Evolutionary conservation across 1,140 invertebrate species (phyloP).

Genomic region (Charaxes varanes): DNA sequence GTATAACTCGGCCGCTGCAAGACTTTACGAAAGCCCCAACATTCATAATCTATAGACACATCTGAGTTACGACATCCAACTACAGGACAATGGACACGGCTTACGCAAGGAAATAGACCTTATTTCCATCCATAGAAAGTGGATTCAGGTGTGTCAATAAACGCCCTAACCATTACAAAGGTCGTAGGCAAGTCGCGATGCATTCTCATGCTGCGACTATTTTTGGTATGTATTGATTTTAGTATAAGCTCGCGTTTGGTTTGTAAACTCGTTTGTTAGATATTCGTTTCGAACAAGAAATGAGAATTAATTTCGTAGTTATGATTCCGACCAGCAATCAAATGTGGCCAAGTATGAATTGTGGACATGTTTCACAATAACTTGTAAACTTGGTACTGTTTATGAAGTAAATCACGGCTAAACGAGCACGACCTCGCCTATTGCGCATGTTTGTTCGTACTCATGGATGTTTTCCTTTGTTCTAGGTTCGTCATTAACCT

Average conservation of each 20-base stretch:
- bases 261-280: slow-evolving; percentile 22
- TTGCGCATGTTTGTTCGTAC: slow-evolving; percentile 10
- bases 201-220: slow-evolving; percentile 11
- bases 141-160: slow-evolving; percentile 9
- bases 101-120: slow-evolving; percentile 7
- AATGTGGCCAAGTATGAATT: slow-evolving; percentile 4
- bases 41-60: slow-evolving; percentile 15
- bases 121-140: slow-evolving; percentile 4
- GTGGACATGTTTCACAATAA: slow-evolving; percentile 11
- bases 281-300: slow-evolving; percentile 8
- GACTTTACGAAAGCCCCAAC: slow-evolving; percentile 25
- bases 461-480: slow-evolving; percentile 41
- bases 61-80: slow-evolving; percentile 17
- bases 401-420: slow-evolving; percentile 7
- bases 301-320: slow-evolving; percentile 20
- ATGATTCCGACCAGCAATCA: slow-evolving; percentile 14
- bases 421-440: slow-evolving; percentile 6
- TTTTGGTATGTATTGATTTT: slow-evolving; percentile 17
- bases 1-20: slow-evolving; percentile 20
- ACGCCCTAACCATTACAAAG: slow-evolving; percentile 1
- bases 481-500: slow-evolving; percentile 73
- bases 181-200: slow-evolving; percentile 5
- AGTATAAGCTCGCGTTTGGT: slow-evolving; percentile 16
- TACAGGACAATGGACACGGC: slow-evolving; percentile 17
- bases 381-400: slow-evolving; percentile 10